A percentile compares a stretch with the other conserved stretches of the same genome.
Evolutionary conservation across 2,797 vertebrate genomes (phyloP).

Genomic region (Chanos chanos): DNA sequence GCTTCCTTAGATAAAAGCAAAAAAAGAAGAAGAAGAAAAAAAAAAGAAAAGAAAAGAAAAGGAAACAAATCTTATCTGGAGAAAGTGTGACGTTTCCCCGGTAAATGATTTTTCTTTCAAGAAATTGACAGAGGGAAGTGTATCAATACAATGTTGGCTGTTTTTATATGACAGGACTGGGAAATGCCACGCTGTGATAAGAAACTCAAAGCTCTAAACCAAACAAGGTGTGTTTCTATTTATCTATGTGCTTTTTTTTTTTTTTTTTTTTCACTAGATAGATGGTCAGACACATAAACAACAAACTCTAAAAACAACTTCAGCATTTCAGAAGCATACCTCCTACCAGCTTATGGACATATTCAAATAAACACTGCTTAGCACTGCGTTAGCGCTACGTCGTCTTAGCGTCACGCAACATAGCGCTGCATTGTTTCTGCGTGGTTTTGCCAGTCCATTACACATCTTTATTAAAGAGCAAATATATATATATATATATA

Average conservation of each 20-base stretch:
- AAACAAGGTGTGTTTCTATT: background rate
- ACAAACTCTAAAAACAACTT: no score
- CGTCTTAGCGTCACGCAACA: no score
- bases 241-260: constrained; percentile 3
- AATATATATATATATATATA: no score
- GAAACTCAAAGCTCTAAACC: constrained; percentile 15
- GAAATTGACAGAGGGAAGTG: constrained; percentile 63
- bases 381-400: no score
- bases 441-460: no score
- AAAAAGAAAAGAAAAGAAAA: constrained; percentile 38
- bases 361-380: no score
- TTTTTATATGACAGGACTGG: constrained; percentile 67
- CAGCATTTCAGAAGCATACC: no score
- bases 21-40: constrained; percentile 39
- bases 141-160: constrained; percentile 63
- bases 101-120: constrained; percentile 71
- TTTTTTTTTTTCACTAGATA: no score
- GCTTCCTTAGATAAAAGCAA: constrained; percentile 69
- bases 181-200: constrained; percentile 71
- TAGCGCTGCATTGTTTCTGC: no score
- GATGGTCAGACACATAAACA: no score
- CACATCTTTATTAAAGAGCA: no score
- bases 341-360: no score
- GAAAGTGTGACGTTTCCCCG: constrained; percentile 63
- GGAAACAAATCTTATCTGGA: constrained; percentile 61